Conservation (phyloP, 2,113 vertebrate species). For the Ardeotis arabs region DNA sequence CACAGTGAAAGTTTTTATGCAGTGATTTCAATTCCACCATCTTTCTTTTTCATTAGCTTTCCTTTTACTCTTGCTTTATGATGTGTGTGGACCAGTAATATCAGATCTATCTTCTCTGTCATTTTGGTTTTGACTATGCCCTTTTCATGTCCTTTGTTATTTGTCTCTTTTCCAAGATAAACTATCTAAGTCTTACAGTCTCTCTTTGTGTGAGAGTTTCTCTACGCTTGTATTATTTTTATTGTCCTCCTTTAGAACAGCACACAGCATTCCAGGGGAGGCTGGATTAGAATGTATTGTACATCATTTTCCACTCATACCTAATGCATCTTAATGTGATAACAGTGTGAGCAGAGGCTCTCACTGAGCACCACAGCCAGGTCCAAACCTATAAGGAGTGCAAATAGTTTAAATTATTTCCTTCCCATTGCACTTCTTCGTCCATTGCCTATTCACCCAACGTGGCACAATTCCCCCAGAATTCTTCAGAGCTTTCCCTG, state of each 20-base stretch:
- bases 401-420: background rate
- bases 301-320: background rate
- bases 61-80: constrained; percentile 5
- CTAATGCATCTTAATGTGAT: background rate
- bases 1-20: background rate
- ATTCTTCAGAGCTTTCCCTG: background rate
- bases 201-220: constrained; percentile 3
- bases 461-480: background rate
- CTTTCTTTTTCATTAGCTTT: constrained; percentile 21
- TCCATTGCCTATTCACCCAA: background rate
- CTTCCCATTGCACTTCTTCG: background rate
- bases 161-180: constrained; percentile 44
- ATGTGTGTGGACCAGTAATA: constrained; percentile 6
- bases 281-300: background rate
- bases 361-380: background rate
- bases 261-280: background rate
- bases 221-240: constrained; percentile 42
- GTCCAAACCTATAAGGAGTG: background rate
- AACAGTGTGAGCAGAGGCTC: background rate
- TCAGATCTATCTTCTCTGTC: constrained; percentile 11
- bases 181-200: background rate
- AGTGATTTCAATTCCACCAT: background rate
- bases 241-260: background rate
- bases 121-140: background rate
- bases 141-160: constrained; percentile 51